phyloP scores from a whole-genome alignment of 2,797 vertebrate genomes.

The Sebastes miniatus region DNA sequence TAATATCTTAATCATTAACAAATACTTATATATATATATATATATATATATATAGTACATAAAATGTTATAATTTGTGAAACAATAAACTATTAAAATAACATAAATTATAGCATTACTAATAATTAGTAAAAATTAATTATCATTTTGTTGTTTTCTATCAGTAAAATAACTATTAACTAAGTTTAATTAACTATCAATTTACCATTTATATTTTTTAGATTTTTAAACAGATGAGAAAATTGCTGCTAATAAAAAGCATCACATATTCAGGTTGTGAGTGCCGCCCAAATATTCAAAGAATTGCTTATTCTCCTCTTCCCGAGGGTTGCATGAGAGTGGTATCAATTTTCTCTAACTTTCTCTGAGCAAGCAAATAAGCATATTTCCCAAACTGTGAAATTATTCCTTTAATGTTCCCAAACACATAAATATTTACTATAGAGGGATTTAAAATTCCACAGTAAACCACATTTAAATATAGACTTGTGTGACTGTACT shows the following conservation, averaged over 20 bases:
- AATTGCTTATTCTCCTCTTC: background rate
- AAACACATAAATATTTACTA: background rate
- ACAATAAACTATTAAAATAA: too few species aligned
- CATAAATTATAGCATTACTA: too few species aligned
- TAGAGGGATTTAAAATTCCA: background rate
- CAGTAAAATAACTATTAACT: too few species aligned
- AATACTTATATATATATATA: too few species aligned
- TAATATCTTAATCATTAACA: too few species aligned
- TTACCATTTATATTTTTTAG: too few species aligned
- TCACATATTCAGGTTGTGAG: background rate
- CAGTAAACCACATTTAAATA: background rate
- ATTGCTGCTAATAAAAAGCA: background rate
- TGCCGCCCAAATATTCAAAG: background rate
- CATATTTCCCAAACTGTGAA: background rate
- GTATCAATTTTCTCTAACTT: background rate
- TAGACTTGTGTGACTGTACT: background rate
- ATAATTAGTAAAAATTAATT: too few species aligned
- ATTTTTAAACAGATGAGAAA: background rate
- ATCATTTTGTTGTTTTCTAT: too few species aligned
- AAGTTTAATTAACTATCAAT: too few species aligned
- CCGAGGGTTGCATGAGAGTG: background rate
- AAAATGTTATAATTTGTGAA: too few species aligned
- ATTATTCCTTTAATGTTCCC: background rate
- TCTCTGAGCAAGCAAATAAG: background rate
- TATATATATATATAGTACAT: too few species aligned